Evolutionary conservation across 1,140 invertebrate species (phyloP).

Genomic region (Penaeus vannamei): DNA sequence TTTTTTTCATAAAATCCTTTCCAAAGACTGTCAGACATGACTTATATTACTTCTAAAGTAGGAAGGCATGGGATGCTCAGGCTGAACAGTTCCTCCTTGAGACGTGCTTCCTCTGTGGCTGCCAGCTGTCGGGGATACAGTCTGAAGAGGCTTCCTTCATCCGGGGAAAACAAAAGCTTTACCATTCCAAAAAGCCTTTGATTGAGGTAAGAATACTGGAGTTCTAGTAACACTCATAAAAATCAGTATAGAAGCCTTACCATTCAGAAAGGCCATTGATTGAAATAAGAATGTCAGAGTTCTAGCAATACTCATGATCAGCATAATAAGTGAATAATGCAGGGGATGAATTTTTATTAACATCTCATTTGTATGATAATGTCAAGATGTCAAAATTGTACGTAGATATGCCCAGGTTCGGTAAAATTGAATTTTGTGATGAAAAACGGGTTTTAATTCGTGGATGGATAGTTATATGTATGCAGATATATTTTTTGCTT

Average conservation of each 20-base stretch:
- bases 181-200: slow-evolving; percentile 48
- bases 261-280: slow-evolving; percentile 41
- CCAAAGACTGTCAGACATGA: too few relatives aligned
- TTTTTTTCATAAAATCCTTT: too few relatives aligned
- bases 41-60: background rate
- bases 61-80: slow-evolving; percentile 28
- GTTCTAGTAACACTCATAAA: background rate
- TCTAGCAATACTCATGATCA: background rate
- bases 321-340: too few relatives aligned
- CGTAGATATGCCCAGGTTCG: too few relatives aligned
- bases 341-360: too few relatives aligned
- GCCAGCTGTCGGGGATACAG: slow-evolving; percentile 46
- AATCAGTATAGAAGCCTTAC: slow-evolving; percentile 23
- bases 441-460: too few relatives aligned
- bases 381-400: too few relatives aligned
- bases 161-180: slow-evolving; percentile 49
- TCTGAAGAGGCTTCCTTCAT: slow-evolving; percentile 58
- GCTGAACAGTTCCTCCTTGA: slow-evolving; percentile 46
- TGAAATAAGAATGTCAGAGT: slow-evolving; percentile 21
- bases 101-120: slow-evolving; percentile 47
- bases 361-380: too few relatives aligned
- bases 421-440: too few relatives aligned
- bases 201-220: slow-evolving; percentile 31
- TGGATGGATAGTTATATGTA: too few relatives aligned
- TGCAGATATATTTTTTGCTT: too few relatives aligned